Percentiles rank a stretch among this genome's conserved stretches.
phyloP scores from a whole-genome alignment of 2,888 invertebrate genomes.

The Oligia fasciuncula region DNA sequence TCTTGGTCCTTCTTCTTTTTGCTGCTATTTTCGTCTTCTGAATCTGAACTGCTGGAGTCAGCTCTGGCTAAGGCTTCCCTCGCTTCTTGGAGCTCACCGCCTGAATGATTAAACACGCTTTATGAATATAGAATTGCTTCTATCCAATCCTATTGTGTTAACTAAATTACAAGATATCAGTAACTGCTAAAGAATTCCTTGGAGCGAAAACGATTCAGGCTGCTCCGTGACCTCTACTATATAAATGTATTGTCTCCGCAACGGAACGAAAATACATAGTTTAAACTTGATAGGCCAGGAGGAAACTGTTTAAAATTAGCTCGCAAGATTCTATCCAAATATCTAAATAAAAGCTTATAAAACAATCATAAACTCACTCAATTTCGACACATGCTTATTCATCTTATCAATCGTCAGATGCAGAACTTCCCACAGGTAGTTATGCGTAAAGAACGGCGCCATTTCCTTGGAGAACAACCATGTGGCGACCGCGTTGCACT shows the following conservation, averaged over 20 bases:
- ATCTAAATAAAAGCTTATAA: not conserved
- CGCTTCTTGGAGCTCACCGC: conserved; percentile 95
- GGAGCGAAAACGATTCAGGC: not conserved
- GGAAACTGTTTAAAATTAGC: not conserved
- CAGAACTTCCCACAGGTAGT: conserved; percentile 98
- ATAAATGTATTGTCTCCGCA: not conserved
- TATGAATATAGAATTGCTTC: not conserved
- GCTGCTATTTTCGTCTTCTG: conserved; percentile 93
- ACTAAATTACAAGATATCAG: not conserved
- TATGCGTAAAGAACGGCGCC: conserved; percentile 97
- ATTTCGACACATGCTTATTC: conserved; percentile 97
- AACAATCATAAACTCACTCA: conserved; percentile 87
- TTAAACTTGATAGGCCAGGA: not conserved
- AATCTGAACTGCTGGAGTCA: conserved; percentile 95
- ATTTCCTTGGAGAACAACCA: conserved; percentile 98
- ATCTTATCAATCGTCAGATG: conserved; percentile 99
- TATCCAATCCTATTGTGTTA: not conserved
- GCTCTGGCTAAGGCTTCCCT: conserved; percentile 96
- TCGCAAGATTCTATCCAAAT: not conserved
- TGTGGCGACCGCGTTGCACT: conserved; percentile 98
- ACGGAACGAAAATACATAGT: not conserved
- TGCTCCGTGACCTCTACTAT: not conserved
- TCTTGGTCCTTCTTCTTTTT: conserved; percentile 90
- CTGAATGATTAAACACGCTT: conserved; percentile 72
- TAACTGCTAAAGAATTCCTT: not conserved